Percentiles rank a stretch among this genome's conserved stretches.
These are phyloP conservation scores for Paraplagusia blochii DNA, from an alignment of 2,113 vertebrate species.

Conservation along the genomic window DNA sequence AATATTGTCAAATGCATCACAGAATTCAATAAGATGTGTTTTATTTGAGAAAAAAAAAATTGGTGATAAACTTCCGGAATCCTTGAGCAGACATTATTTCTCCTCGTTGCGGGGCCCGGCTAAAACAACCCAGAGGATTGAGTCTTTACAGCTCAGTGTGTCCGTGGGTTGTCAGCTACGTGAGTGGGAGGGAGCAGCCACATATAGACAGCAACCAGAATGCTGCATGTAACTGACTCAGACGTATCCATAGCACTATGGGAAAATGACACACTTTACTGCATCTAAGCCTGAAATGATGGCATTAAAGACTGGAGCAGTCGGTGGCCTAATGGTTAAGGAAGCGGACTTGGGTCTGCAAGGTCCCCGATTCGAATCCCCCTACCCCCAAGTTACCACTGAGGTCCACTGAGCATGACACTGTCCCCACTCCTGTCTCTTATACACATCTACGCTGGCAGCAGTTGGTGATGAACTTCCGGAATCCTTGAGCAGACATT, in stretches of 20 bases:
- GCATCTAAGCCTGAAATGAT: no score
- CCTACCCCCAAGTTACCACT: no score
- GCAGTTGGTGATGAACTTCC: not conserved
- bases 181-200: slow-evolving; percentile 18
- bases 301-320: no score
- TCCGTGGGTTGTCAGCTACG: slow-evolving; percentile 13
- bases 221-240: slow-evolving; percentile 5
- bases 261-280: not conserved
- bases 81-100: not conserved
- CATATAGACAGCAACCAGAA: slow-evolving; percentile 11
- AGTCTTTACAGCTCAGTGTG: not conserved
- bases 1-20: no score
- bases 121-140: not conserved
- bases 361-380: no score
- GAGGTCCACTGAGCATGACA: no score
- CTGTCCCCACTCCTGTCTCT: no score
- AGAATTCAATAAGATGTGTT: no score
- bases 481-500: not conserved
- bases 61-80: not conserved
- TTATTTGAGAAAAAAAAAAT: no score
- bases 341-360: no score
- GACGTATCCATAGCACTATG: not conserved
- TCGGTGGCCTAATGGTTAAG: no score
- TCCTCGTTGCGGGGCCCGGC: not conserved
- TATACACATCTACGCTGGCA: no score